Evolutionary conservation across 2,113 vertebrate genomes (phyloP).

Genomic region (Zosterops hypoxanthus): DNA sequence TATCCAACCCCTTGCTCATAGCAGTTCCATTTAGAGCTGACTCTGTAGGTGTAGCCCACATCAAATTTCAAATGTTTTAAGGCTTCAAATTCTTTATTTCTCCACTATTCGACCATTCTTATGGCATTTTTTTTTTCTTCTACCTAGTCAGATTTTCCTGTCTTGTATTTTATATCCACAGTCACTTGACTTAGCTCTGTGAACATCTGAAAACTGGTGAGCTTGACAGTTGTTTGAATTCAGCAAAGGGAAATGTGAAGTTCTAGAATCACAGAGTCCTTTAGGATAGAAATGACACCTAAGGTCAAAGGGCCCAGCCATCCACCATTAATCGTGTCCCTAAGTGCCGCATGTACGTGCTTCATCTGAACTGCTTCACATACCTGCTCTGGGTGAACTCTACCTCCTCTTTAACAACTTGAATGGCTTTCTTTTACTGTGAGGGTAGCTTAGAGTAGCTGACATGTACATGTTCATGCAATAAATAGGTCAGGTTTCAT

Average conservation of each 20-base stretch:
- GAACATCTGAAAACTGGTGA: not conserved
- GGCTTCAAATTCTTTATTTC: not conserved
- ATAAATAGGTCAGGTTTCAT: not conserved
- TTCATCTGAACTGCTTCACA: not conserved
- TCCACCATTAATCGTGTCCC: not conserved
- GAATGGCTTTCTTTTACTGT: not conserved
- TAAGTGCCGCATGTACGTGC: not conserved
- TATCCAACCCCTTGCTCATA: not conserved
- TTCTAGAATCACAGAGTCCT: not conserved
- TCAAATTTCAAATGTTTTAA: not conserved
- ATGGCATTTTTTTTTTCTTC: not conserved
- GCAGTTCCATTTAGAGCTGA: not conserved
- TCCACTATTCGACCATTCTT: not conserved
- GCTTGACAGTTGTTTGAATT: not conserved
- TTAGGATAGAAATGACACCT: not conserved
- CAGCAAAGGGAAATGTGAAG: not conserved
- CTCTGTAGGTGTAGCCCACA: not conserved
- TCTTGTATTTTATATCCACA: not conserved
- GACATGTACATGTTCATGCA: not conserved
- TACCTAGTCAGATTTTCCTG: not conserved
- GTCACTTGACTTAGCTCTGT: not conserved
- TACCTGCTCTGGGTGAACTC: not conserved
- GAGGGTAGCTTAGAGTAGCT: not conserved
- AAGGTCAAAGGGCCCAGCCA: fast-evolving
- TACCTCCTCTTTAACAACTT: not conserved